Evolutionary conservation across 2,888 invertebrate genomes (phyloP).

Genomic region (Quadroppia sp.): DNA sequence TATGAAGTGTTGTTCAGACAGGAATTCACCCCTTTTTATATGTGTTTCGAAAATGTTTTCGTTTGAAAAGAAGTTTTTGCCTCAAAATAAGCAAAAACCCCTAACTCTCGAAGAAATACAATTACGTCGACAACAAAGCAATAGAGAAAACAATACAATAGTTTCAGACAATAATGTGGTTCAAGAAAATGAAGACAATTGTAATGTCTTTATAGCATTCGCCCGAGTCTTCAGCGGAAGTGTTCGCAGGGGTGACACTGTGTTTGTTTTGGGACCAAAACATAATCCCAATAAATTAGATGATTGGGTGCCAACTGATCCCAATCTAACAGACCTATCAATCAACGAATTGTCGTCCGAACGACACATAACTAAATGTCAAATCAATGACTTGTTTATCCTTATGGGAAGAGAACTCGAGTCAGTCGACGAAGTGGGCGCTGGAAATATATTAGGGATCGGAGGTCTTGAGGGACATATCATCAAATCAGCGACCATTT

Average conservation of each 20-base stretch:
- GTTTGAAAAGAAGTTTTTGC: slow-evolving; percentile 66
- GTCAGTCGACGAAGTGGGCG: slow-evolving; percentile 69
- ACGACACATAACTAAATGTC: slow-evolving; percentile 63
- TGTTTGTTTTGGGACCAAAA: slow-evolving; percentile 81
- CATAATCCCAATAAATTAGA: slow-evolving; percentile 65
- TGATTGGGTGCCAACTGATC: not conserved
- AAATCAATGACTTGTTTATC: slow-evolving; percentile 72
- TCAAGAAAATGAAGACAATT: slow-evolving; percentile 49
- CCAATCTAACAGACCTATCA: slow-evolving; percentile 21
- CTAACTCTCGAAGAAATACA: slow-evolving; percentile 70
- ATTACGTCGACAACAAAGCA: slow-evolving; percentile 59
- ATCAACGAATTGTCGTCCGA: slow-evolving; percentile 54
- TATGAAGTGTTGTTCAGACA: slow-evolving; percentile 49
- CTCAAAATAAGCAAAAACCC: slow-evolving; percentile 71
- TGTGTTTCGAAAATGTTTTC: slow-evolving; percentile 89
- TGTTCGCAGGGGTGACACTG: slow-evolving; percentile 66
- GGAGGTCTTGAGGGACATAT: slow-evolving; percentile 78
- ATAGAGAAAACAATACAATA: not conserved
- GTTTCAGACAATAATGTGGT: slow-evolving; percentile 12
- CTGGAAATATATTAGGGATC: slow-evolving; percentile 87
- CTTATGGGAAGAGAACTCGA: slow-evolving; percentile 90
- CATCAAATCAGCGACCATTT: slow-evolving; percentile 83
- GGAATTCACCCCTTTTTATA: slow-evolving; percentile 65
- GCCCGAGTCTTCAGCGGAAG: slow-evolving; percentile 88
- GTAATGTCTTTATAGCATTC: slow-evolving; percentile 75